phyloP scores from a whole-genome alignment of 2,888 invertebrate genomes.

The Noctua janthe region DNA sequence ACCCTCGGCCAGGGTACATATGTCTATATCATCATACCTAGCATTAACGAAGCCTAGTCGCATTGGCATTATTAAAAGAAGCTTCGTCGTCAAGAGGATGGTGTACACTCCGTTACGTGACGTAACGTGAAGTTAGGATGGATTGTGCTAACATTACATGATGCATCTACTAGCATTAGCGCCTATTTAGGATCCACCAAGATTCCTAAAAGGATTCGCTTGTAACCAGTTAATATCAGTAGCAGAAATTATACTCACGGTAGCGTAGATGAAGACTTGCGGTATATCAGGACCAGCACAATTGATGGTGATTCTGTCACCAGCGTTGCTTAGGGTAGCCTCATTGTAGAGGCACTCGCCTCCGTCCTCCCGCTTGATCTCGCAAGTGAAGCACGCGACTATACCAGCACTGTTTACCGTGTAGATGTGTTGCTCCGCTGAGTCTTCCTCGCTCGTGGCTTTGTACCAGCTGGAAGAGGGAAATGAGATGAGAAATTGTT shows the following conservation, averaged over 20 bases:
- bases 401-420: constrained; percentile 90
- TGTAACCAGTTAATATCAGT: not conserved
- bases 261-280: constrained; percentile 91
- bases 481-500: not conserved
- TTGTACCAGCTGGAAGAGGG: constrained; percentile 93
- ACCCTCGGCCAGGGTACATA: constrained; percentile 83
- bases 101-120: constrained; percentile 89
- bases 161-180: not conserved
- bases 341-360: constrained; percentile 92
- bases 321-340: constrained; percentile 92
- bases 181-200: not conserved
- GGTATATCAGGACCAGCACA: constrained; percentile 97
- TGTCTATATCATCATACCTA: constrained; percentile 93
- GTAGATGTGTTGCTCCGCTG: constrained; percentile 95
- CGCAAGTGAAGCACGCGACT: constrained; percentile 94
- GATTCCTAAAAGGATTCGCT: too few relatives aligned
- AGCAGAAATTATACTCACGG: constrained; percentile 79
- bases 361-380: constrained; percentile 86
- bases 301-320: constrained; percentile 93
- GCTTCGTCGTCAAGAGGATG: constrained; percentile 91
- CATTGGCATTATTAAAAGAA: constrained; percentile 90
- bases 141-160: constrained; percentile 73
- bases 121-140: constrained; percentile 86
- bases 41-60: constrained; percentile 69
- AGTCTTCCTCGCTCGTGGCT: constrained; percentile 94